Base-by-base conservation (phyloP, 2,113 vertebrate genomes). In the Pachypanchax playfairii region DNA sequence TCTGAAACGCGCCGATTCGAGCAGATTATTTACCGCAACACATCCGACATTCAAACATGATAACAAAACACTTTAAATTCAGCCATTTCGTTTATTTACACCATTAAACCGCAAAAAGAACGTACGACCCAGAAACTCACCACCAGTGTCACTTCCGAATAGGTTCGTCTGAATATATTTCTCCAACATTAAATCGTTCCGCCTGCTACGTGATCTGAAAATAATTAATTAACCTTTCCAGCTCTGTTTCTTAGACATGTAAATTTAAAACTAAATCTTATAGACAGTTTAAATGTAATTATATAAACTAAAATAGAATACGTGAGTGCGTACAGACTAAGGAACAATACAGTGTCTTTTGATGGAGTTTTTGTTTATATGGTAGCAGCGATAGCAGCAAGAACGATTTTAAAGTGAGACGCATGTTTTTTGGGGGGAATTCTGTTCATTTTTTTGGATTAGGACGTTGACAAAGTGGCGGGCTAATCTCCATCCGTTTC, bases 111-210 rank as follows among this genome's bases (percentile, higher is more conserved):
- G n/a, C n/a, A n/a, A n/a, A n/a, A n/a, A n/a, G n/a, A n/a, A n/a
- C n/a, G n/a, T n/a, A n/a, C n/a, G n/a, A n/a, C 6, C 7, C 10
- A 22, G 3, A 41, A n/a, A 70, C 70, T 63, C 31, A 73, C 69
- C 70, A 22, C 15, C 8, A 3, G 73, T 62, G 79, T 66, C 8
- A 53, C 75, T 0, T 6, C 1, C 38, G 2, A 76, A 71, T 4
- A 5, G 0, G 43, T 75, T 82, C 85, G 83, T 67, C 21, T 46
- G 5, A 15, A 4, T 39, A 58, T 1, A 18, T 31, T 36, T 49
- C 33, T 41, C 5, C 4, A n/a, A n/a, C 6, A 10, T 9, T 0
- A 2, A 2, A 0, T 48, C 0, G 76, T 87, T 89, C 87, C 85
- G 51, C 17, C 15, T 14, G 3, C n/a, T 18, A 18, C 3, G n/a